Conservation (phyloP, 2,113 vertebrate genomes). For the Nanorana parkeri region DNA sequence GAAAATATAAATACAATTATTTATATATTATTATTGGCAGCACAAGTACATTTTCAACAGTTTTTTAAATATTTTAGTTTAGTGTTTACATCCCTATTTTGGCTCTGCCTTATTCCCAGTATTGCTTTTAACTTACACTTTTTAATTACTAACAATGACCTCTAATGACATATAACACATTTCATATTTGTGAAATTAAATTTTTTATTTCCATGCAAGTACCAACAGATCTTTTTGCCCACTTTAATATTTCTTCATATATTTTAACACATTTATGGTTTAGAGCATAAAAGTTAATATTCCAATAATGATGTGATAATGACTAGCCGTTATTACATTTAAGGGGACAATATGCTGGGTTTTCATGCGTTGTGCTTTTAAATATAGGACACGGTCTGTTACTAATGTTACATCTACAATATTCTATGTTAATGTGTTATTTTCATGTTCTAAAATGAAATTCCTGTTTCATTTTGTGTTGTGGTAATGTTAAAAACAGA, state of each 20-base stretch:
- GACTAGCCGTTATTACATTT: background rate
- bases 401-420: too few relatives aligned
- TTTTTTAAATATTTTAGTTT: background rate
- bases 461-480: too few relatives aligned
- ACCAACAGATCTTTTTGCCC: slow-evolving; percentile 20
- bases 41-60: background rate
- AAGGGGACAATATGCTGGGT: background rate
- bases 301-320: slow-evolving; percentile 32
- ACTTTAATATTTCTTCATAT: background rate
- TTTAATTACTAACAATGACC: slow-evolving; percentile 29
- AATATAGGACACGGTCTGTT: too few relatives aligned
- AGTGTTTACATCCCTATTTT: background rate
- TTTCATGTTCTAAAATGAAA: too few relatives aligned
- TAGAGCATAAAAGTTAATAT: slow-evolving; percentile 10
- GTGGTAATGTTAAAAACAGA: too few relatives aligned
- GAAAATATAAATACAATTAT: background rate
- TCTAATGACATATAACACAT: slow-evolving; percentile 8
- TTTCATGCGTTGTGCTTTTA: too few relatives aligned
- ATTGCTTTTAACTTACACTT: slow-evolving; percentile 11
- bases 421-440: too few relatives aligned
- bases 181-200: background rate
- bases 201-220: slow-evolving; percentile 21
- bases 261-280: slow-evolving; percentile 24
- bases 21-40: background rate
- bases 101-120: background rate